phyloP scores from a whole-genome alignment of 2,888 invertebrate species.

The Phyto melanocephala region DNA sequence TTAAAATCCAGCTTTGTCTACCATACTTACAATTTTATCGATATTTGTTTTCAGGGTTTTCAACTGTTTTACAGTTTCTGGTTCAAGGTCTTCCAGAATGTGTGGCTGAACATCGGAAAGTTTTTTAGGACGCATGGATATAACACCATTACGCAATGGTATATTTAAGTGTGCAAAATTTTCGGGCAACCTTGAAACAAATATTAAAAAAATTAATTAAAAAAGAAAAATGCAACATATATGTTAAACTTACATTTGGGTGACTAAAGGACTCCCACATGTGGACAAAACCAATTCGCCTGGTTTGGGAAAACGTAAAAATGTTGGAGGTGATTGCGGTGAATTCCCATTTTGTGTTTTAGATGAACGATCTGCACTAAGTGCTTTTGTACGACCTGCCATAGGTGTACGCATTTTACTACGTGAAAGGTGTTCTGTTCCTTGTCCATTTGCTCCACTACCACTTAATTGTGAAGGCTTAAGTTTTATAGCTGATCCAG shows the following conservation, averaged over 20 bases:
- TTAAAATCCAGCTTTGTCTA: slow-evolving; percentile 63
- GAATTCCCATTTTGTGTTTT: slow-evolving; percentile 56
- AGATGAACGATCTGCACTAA: slow-evolving; percentile 77
- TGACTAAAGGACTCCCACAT: slow-evolving; percentile 77
- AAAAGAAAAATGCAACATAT: neutral
- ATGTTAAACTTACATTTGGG: slow-evolving; percentile 73
- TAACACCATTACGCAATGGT: slow-evolving; percentile 76
- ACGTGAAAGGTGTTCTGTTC: slow-evolving; percentile 70
- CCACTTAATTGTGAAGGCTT: slow-evolving; percentile 46
- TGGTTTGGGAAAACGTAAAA: slow-evolving; percentile 77
- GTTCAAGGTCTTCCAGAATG: slow-evolving; percentile 74
- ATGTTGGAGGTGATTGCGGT: slow-evolving; percentile 71
- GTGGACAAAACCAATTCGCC: slow-evolving; percentile 78
- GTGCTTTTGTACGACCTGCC: slow-evolving; percentile 72
- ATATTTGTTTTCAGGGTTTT: slow-evolving; percentile 76
- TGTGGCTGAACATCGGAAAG: slow-evolving; percentile 72
- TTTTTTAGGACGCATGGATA: slow-evolving; percentile 77
- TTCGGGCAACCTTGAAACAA: slow-evolving; percentile 71
- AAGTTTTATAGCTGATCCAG: slow-evolving; percentile 63
- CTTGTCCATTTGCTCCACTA: neutral
- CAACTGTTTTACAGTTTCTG: slow-evolving; percentile 75
- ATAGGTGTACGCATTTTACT: slow-evolving; percentile 75
- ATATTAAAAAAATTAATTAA: neutral
- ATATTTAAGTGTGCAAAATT: slow-evolving; percentile 78
- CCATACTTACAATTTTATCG: slow-evolving; percentile 75